Evolutionary conservation across 2,113 vertebrate species (phyloP).

Genomic region (Rhynchopsitta pachyrhyncha): DNA sequence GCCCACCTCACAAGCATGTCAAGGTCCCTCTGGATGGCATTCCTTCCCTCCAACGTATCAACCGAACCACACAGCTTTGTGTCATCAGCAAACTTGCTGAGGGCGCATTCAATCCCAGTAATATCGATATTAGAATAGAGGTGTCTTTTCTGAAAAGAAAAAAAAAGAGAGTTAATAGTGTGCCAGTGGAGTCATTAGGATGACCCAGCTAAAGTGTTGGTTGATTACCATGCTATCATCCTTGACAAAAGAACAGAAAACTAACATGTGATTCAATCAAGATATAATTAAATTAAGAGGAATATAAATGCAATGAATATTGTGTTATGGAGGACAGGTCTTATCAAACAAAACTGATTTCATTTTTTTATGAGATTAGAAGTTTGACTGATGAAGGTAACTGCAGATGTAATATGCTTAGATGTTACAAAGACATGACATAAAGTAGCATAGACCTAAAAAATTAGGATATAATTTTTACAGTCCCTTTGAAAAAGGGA

Average conservation of each 20-base stretch:
- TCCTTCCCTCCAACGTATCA: no score
- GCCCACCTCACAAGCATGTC: no score
- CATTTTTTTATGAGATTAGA: neutral
- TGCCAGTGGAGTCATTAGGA: neutral
- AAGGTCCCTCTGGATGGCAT: no score
- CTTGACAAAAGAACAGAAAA: neutral
- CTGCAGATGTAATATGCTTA: neutral
- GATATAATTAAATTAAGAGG: neutral
- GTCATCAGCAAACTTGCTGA: no score
- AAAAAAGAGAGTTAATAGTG: neutral
- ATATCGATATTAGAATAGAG: neutral
- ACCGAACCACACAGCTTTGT: no score
- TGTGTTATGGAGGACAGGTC: neutral
- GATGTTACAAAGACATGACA: neutral
- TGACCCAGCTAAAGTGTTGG: neutral
- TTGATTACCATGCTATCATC: neutral
- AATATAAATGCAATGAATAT: neutral
- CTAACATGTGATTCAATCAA: neutral
- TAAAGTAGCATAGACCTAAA: neutral
- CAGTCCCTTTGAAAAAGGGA: neutral
- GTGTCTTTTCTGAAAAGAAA: neutral
- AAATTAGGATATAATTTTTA: neutral
- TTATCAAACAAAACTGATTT: neutral
- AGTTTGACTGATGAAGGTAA: neutral
- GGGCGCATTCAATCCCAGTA: no score